Evolutionary conservation across 2,888 invertebrate species (phyloP), one percentile per base, ranked within the genome.

Genomic region (Boloria selene): DNA sequence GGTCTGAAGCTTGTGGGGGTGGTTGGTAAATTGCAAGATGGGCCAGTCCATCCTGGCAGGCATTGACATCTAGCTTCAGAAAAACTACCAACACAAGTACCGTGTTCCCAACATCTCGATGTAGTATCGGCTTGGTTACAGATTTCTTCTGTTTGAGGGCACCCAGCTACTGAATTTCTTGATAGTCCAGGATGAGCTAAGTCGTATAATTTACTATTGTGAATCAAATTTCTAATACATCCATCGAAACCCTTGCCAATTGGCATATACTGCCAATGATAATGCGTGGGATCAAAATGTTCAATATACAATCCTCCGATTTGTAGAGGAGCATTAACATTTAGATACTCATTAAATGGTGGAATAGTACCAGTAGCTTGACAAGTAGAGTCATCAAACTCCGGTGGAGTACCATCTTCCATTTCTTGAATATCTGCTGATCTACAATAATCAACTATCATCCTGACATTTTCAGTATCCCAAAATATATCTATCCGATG

Each of bases 401-500:
- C 95, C 0, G 97, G 97, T 2, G 97, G 96, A 13, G 96, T 95
- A 50, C 98, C 97, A 80, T 98, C 97, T 87, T 98, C 98, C 86
- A 96, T 94, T 88, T 97, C 97, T 73, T 96, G 95, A 62, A 97
- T 95, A 77, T 96, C 96, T 0, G 97, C 97, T 0, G 97, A 96
- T 82, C 96, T 97, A 85, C 99, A 99, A 76, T 95, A 97, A 85
- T 99, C 99, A 13, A 99, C 97, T 4, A 98, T 96, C 94, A 99
- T 95, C 75, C 97, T 94, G 0, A 98, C 97, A 78, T 95, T 96
- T 94, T 98, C 98, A 4, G 97, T 97, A 76, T 97, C 96, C 97
- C 98, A 98, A 83, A 98, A 98, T 73, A 99, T 95, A 82, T 99
- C 99, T 67, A 99, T 93, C 67, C 98, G 94, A 88, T 99, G 99